Evolutionary conservation across 2,113 vertebrate genomes (phyloP).

Genomic region (Tachuris rubrigastra): DNA sequence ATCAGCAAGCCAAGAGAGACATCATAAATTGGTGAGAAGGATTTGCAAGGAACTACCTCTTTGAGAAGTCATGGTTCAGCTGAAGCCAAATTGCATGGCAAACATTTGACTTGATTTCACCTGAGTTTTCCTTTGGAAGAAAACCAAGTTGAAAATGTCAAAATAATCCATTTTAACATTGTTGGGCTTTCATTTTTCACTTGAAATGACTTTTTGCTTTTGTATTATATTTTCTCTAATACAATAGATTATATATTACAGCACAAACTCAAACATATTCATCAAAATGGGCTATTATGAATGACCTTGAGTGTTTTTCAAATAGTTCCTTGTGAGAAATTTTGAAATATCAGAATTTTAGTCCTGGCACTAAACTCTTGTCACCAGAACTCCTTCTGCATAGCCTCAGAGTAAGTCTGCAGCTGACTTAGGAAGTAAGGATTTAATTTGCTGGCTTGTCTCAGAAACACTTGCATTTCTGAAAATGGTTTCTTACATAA

Average conservation of each 20-base stretch:
- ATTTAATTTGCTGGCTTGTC: not conserved
- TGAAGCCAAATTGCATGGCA: not conserved
- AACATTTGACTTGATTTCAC: not conserved
- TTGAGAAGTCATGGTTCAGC: not conserved
- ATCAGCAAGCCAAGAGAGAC: fast-evolving
- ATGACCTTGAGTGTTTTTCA: not conserved
- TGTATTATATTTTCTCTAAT: not conserved
- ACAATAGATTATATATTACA: not conserved
- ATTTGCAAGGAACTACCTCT: not conserved
- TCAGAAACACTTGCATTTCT: not conserved
- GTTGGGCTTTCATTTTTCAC: not conserved
- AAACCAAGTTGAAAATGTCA: not conserved
- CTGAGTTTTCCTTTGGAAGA: not conserved
- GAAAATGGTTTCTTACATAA: not conserved
- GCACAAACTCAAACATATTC: not conserved
- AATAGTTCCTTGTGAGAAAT: not conserved
- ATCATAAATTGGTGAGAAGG: not conserved
- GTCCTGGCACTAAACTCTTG: not conserved
- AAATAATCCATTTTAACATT: slow-evolving; percentile 27
- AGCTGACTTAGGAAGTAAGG: not conserved
- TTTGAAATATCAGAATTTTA: not conserved
- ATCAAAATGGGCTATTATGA: not conserved
- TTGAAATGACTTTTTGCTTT: not conserved
- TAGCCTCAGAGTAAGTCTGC: not conserved
- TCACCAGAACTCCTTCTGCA: not conserved